Conservation (phyloP, 2,888 invertebrate species). For the Germaria angustata region DNA sequence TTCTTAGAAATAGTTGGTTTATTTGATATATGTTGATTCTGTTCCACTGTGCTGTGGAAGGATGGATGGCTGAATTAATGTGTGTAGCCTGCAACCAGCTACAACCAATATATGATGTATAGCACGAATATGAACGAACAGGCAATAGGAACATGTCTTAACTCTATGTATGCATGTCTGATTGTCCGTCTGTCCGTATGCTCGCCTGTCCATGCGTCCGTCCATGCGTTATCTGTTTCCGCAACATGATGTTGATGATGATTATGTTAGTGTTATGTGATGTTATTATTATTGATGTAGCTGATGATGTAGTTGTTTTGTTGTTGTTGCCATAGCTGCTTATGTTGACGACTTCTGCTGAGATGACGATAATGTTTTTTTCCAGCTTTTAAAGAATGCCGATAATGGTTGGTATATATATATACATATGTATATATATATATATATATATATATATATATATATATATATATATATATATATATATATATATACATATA, state of each 20-base stretch:
- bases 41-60: not conserved
- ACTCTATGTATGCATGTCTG: not conserved
- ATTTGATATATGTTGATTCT: no score
- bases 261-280: conserved; percentile 64
- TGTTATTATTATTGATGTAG: conserved; percentile 65
- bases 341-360: conserved; percentile 72
- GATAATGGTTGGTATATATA: conserved; percentile 50
- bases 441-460: conserved; percentile 15
- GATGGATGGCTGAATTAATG: not conserved
- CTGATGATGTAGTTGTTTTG: conserved; percentile 53
- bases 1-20: no score
- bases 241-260: conserved; percentile 71
- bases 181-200: conserved; percentile 55
- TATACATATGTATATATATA: not conserved
- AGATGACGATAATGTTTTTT: conserved; percentile 60
- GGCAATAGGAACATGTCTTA: conserved; percentile 25
- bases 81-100: conserved; percentile 43
- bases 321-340: conserved; percentile 69
- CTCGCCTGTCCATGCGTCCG: conserved; percentile 63
- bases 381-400: conserved; percentile 47
- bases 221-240: conserved; percentile 79
- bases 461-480: no score
- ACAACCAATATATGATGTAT: conserved; percentile 12
- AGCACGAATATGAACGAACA: not conserved
- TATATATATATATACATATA: no score